Percentiles rank a stretch among this genome's conserved stretches.
These are phyloP conservation scores for Proisotoma minuta DNA, from an alignment of 2,888 invertebrate species.

Conservation along the genomic window DNA sequence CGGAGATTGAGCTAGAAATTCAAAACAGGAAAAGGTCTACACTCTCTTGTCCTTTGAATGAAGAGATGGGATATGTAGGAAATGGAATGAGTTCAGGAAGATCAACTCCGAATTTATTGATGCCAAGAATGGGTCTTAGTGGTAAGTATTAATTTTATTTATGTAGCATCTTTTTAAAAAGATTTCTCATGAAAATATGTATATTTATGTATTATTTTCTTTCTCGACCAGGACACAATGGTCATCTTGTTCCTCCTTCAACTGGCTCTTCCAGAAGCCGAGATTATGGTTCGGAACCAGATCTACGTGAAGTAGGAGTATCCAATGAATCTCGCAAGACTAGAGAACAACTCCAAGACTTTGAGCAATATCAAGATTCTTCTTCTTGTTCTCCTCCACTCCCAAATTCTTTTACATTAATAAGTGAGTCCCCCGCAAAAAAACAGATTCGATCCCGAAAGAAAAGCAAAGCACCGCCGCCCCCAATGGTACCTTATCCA, in stretches of 20 bases:
- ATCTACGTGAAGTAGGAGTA: conserved; percentile 54
- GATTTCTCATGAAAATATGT: too few species aligned
- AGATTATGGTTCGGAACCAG: conserved; percentile 69
- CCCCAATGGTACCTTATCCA: conserved; percentile 49
- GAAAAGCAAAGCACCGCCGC: conserved; percentile 72
- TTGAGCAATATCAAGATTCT: conserved; percentile 16
- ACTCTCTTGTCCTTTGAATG: conserved; percentile 30
- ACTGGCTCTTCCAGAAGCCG: conserved; percentile 29
- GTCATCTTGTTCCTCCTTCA: conserved; percentile 18
- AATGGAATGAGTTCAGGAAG: conserved; percentile 31
- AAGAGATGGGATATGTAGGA: conserved; percentile 12
- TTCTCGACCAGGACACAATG: too few species aligned
- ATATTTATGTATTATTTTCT: too few species aligned
- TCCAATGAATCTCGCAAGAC: background rate
- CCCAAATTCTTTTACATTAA: conserved; percentile 47
- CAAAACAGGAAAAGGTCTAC: conserved; percentile 37
- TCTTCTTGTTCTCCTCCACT: conserved; percentile 40
- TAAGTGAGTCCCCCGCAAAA: conserved; percentile 53
- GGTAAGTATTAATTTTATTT: too few species aligned
- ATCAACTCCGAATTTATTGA: conserved; percentile 39
- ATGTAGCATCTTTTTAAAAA: too few species aligned
- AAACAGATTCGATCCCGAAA: conserved; percentile 60
- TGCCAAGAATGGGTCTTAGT: background rate
- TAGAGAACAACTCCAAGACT: conserved; percentile 11
- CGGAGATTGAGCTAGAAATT: conserved; percentile 25